phyloP scores from a whole-genome alignment of 2,888 invertebrate genomes.

The Drosophila mimica region DNA sequence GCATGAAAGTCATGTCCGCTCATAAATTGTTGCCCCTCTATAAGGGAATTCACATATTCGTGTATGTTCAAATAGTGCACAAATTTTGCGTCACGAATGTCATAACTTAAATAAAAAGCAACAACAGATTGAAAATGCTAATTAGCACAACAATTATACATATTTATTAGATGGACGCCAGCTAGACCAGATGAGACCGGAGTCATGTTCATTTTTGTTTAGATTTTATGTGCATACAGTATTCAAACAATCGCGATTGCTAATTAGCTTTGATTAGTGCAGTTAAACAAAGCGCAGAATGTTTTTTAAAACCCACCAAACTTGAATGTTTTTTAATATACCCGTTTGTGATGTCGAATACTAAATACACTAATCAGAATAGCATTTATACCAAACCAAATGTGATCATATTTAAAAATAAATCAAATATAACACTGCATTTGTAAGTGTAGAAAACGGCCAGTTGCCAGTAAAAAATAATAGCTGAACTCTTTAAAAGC shows the following conservation, averaged over 20 bases:
- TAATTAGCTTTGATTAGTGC: conserved; percentile 72
- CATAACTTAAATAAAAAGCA: conserved; percentile 55
- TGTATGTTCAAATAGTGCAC: conserved; percentile 56
- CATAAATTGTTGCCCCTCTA: conserved; percentile 61
- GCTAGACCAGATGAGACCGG: conserved; percentile 36
- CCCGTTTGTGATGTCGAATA: background rate
- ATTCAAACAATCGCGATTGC: conserved; percentile 43
- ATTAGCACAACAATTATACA: conserved; percentile 74
- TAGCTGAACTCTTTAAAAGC: conserved; percentile 6
- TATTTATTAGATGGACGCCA: conserved; percentile 71
- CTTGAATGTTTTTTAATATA: conserved; percentile 5
- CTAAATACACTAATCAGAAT: background rate
- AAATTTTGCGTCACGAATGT: conserved; percentile 68
- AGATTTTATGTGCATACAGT: conserved; percentile 29
- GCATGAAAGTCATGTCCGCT: conserved; percentile 80
- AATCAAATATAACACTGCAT: background rate
- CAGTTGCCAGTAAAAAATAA: background rate
- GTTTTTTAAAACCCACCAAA: conserved; percentile 5
- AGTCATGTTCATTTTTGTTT: conserved; percentile 42
- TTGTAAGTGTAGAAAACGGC: background rate
- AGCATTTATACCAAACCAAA: background rate
- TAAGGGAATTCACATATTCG: conserved; percentile 14
- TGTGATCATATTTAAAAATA: background rate
- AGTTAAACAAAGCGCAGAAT: conserved; percentile 33
- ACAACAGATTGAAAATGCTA: conserved; percentile 61